Conservation (phyloP, 1,140 invertebrate genomes). For the Stenopsyche tienmushanensis region DNA sequence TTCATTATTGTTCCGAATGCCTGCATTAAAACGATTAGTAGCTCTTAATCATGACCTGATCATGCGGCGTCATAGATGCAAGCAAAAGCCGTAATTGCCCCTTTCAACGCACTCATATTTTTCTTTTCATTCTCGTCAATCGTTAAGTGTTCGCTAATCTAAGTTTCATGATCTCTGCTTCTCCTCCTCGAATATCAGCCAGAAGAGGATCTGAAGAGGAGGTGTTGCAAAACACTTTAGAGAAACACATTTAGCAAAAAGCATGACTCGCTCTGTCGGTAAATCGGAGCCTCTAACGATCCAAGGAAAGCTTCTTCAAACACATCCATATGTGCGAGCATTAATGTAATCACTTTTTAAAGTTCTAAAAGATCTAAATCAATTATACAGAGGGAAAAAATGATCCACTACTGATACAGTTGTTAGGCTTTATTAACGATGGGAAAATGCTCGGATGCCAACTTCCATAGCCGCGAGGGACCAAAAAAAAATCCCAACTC, state of each 20-base stretch:
- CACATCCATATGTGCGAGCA: too few relatives aligned
- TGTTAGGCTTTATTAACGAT: slow-evolving; percentile 6
- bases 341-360: too few relatives aligned
- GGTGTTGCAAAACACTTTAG: slow-evolving; percentile 2
- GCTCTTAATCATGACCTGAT: too few relatives aligned
- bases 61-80: too few relatives aligned
- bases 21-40: too few relatives aligned
- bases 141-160: slow-evolving; percentile 35
- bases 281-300: neutral
- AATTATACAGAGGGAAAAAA: too few relatives aligned
- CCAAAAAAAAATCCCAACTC: slow-evolving; percentile 7
- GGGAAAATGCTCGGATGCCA: neutral
- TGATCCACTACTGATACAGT: slow-evolving; percentile 10
- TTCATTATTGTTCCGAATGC: too few relatives aligned
- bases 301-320: neutral
- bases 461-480: neutral
- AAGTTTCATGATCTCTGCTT: slow-evolving; percentile 36
- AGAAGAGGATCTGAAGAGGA: neutral
- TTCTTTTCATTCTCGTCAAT: neutral
- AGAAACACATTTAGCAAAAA: neutral
- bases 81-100: slow-evolving; percentile 6
- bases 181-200: neutral
- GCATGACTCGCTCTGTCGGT: slow-evolving; percentile 1
- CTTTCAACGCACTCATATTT: neutral
- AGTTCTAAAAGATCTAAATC: too few relatives aligned